Conservation (phyloP, 2,888 invertebrate genomes). For the Tachystola acroxantha region DNA sequence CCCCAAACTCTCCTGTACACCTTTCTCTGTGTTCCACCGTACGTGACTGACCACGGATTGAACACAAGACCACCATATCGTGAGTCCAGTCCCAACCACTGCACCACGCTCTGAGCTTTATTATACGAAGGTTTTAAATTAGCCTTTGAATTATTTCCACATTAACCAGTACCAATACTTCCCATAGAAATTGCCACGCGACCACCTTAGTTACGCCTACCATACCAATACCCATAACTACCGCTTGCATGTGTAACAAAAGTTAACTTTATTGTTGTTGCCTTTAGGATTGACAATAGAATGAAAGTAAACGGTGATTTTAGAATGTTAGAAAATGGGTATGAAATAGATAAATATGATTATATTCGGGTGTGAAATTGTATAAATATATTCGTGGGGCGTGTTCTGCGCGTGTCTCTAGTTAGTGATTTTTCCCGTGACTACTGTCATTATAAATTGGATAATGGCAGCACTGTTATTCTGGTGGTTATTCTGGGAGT, state of each 20-base stretch:
- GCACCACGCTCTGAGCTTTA: no score
- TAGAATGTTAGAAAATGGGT: slow-evolving; percentile 27
- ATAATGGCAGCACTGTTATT: slow-evolving; percentile 3
- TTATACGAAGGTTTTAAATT: no score
- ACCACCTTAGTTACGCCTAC: slow-evolving; percentile 48
- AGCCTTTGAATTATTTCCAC: no score
- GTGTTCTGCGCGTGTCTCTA: slow-evolving; percentile 54
- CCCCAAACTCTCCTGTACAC: no score
- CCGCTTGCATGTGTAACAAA: background rate
- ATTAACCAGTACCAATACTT: no score
- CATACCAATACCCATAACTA: background rate
- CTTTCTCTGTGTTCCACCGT: no score
- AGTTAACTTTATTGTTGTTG: slow-evolving; percentile 1
- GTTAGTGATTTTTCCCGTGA: slow-evolving; percentile 66
- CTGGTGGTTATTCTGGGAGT: no score
- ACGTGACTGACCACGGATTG: no score
- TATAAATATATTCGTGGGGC: slow-evolving; percentile 58
- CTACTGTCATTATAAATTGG: slow-evolving; percentile 32
- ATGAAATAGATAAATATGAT: slow-evolving; percentile 64
- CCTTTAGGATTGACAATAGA: no score
- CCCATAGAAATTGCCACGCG: slow-evolving; percentile 71
- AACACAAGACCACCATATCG: no score
- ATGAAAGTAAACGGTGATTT: background rate
- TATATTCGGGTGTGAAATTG: slow-evolving; percentile 46
- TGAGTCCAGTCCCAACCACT: no score